Evolutionary conservation across 1,140 invertebrate species (phyloP).

Genomic region (Lutraria rhynchaena): DNA sequence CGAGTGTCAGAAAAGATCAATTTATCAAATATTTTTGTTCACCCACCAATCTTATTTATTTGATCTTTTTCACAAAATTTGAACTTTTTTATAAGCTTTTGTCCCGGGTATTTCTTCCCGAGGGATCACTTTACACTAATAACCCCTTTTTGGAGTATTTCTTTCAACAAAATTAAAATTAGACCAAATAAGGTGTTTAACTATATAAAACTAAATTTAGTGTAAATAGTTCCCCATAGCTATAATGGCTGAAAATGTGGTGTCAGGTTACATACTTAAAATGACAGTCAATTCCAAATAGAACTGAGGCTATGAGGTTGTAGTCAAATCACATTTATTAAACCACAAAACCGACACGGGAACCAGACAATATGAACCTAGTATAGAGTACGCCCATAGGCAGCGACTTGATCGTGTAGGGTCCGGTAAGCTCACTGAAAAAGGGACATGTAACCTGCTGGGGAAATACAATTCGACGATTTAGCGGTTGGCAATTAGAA

Average conservation of each 20-base stretch:
- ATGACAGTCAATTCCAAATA: conserved; percentile 40
- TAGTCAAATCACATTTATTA: no score
- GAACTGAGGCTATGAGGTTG: no score
- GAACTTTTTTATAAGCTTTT: conserved; percentile 45
- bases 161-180: conserved; percentile 61
- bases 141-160: conserved; percentile 37
- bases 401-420: no score
- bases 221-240: conserved; percentile 48
- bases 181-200: conserved; percentile 55
- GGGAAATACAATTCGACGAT: no score
- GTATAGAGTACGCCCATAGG: no score
- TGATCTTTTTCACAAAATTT: conserved; percentile 55
- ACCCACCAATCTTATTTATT: conserved; percentile 42
- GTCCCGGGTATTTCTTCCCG: conserved; percentile 31
- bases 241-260: conserved; percentile 37
- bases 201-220: conserved; percentile 58
- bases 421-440: no score
- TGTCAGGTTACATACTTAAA: conserved; percentile 40
- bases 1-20: conserved; percentile 41
- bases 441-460: no score
- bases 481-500: no score
- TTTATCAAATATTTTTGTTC: conserved; percentile 48
- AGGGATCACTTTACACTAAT: conserved; percentile 51
- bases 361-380: no score
- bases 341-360: no score